These are phyloP conservation scores for Gryllus bimaculatus DNA, from an alignment of 1,140 invertebrate species.

Conservation along the genomic window DNA sequence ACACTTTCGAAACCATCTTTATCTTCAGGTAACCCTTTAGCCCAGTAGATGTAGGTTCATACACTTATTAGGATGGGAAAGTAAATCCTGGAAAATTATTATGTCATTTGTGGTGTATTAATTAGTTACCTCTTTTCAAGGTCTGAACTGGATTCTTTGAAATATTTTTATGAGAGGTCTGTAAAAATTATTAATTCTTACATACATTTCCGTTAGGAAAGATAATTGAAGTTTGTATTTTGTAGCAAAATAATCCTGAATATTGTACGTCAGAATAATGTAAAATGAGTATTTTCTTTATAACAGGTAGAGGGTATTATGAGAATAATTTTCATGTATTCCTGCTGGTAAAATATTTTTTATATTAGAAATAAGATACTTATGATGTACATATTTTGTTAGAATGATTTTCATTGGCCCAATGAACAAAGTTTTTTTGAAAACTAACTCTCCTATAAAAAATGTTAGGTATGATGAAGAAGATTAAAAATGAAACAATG, in stretches of 20 bases:
- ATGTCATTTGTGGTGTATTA: slow-evolving; percentile 7
- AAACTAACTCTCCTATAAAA: no score
- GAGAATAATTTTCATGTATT: no score
- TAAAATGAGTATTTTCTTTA: no score
- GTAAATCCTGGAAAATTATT: background rate
- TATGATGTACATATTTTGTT: no score
- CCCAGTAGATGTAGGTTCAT: slow-evolving; percentile 16
- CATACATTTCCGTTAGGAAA: background rate
- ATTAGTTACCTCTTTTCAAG: slow-evolving; percentile 17
- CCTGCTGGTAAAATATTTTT: no score
- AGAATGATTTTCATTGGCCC: no score
- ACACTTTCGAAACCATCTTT: slow-evolving; percentile 13
- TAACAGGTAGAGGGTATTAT: no score
- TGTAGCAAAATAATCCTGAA: background rate
- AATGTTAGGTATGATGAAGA: no score
- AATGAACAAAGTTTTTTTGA: no score
- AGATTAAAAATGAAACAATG: no score
- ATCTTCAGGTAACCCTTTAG: slow-evolving; percentile 13
- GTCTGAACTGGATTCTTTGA: slow-evolving; percentile 12
- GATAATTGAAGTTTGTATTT: background rate
- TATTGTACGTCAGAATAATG: no score
- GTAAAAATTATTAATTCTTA: background rate
- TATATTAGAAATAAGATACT: no score
- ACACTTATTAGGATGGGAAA: background rate
- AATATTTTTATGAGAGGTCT: slow-evolving; percentile 8